Conservation (phyloP, 2,797 vertebrate species). For the Karalla daura region DNA sequence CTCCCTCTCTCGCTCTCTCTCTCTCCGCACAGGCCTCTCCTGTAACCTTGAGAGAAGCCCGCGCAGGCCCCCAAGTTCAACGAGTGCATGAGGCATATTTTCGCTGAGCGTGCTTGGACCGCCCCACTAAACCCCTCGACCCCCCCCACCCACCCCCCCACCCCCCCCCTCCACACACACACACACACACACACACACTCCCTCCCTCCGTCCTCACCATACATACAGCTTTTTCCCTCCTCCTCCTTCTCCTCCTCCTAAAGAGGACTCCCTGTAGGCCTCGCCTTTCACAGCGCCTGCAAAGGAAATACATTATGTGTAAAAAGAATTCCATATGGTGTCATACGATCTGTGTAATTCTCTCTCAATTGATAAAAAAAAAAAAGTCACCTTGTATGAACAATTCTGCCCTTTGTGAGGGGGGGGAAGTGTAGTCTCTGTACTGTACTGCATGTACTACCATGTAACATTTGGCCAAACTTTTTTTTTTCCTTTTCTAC, state of each 20-base stretch:
- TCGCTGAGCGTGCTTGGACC: conserved; percentile 84
- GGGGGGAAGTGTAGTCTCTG: conserved; percentile 51
- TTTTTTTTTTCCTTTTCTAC: too few relatives aligned
- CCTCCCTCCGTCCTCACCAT: conserved; percentile 61
- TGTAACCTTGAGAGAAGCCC: conserved; percentile 87
- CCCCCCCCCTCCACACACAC: too few relatives aligned
- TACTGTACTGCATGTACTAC: conserved; percentile 29
- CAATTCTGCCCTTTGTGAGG: conserved; percentile 70
- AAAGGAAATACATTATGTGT: conserved; percentile 87
- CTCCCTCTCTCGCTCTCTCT: too few relatives aligned
- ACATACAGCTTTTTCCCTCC: conserved; percentile 69
- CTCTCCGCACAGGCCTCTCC: conserved; percentile 76
- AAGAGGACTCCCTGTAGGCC: conserved; percentile 84
- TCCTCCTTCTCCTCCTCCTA: conserved; percentile 72
- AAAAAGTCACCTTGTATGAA: conserved; percentile 69
- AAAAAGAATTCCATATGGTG: conserved; percentile 88
- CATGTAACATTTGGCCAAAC: conserved; percentile 11
- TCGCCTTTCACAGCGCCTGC: conserved; percentile 80
- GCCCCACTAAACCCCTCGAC: conserved; percentile 81
- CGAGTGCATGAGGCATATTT: conserved; percentile 89
- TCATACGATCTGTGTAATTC: conserved; percentile 85
- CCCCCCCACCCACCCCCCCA: too few relatives aligned
- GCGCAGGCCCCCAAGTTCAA: conserved; percentile 86
- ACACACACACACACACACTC: too few relatives aligned
- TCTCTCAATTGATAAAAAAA: conserved; percentile 77